phyloP scores from a whole-genome alignment of 2,797 vertebrate genomes.

The Helarctos malayanus region DNA sequence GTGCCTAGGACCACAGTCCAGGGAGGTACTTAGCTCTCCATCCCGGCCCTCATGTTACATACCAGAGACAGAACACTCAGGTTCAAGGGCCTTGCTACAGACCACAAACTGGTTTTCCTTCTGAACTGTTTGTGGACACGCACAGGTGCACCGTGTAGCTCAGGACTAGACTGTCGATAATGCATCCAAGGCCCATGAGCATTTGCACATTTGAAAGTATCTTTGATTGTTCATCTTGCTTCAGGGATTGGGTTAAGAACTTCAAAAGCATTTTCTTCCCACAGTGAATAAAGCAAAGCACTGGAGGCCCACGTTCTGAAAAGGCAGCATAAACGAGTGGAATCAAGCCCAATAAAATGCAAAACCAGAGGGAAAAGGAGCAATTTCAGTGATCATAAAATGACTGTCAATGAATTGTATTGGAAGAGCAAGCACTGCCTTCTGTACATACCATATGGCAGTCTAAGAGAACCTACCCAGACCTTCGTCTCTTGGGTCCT shows the following conservation, averaged over 20 bases:
- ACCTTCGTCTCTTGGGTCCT: neutral
- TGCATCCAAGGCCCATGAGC: constrained; percentile 21
- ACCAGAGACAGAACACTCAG: neutral
- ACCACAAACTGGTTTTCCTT: constrained; percentile 15
- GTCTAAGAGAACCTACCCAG: neutral
- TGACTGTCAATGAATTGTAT: neutral
- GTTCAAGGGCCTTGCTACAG: constrained; percentile 24
- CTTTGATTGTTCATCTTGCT: constrained; percentile 71
- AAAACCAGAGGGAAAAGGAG: neutral
- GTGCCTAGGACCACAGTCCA: neutral
- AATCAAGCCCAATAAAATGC: neutral
- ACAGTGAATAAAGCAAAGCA: neutral
- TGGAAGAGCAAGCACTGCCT: neutral
- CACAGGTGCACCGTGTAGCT: constrained; percentile 53
- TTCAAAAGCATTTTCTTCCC: constrained; percentile 60
- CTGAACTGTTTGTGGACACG: neutral
- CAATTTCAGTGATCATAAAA: neutral
- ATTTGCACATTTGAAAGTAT: neutral
- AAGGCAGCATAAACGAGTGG: neutral
- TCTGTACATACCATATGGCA: neutral
- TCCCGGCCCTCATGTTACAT: neutral
- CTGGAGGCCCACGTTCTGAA: neutral
- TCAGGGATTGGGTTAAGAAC: constrained; percentile 44
- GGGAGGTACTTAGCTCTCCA: neutral
- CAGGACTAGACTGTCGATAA: constrained; percentile 32